phyloP scores from a whole-genome alignment of 2,797 vertebrate genomes.

The Momotus momota region DNA sequence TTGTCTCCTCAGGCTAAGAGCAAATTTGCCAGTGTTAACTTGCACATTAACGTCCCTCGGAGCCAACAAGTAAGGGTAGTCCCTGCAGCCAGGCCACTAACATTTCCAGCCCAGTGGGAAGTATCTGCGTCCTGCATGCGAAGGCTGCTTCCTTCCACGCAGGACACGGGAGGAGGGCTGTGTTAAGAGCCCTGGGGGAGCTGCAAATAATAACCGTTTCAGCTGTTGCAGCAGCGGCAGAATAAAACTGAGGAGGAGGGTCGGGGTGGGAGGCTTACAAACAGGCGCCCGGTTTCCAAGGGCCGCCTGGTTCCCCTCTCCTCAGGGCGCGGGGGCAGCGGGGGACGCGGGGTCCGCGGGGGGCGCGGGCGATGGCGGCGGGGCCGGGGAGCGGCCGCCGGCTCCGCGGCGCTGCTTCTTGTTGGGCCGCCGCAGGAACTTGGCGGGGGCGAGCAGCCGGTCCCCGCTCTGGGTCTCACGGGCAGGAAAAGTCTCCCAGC shows the following conservation, averaged over 20 bases:
- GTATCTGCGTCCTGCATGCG: conserved; percentile 10
- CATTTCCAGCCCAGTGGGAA: conserved; percentile 28
- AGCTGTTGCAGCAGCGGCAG: conserved; percentile 55
- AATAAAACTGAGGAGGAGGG: conserved; percentile 13
- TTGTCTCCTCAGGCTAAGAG: not conserved
- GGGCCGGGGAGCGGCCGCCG: not conserved
- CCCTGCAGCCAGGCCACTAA: not conserved
- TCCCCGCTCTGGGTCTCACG: conserved; percentile 83
- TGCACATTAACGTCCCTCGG: not conserved
- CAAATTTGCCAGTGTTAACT: not conserved
- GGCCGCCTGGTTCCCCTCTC: not conserved
- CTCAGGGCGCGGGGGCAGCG: conserved; percentile 19
- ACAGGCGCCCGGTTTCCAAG: not conserved
- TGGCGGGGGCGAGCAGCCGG: conserved; percentile 82
- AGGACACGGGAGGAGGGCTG: not conserved
- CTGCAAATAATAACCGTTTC: conserved; percentile 67
- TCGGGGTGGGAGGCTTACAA: not conserved
- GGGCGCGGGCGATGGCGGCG: conserved; percentile 52
- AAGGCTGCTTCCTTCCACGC: conserved; percentile 64
- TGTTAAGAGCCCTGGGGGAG: conserved; percentile 47
- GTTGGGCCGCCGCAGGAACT: conserved; percentile 86
- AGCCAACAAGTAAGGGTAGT: accelerated
- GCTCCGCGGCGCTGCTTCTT: conserved; percentile 85
- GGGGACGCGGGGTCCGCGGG: too few species aligned
- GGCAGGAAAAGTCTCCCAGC: conserved; percentile 93